Conservation (phyloP, 2,888 invertebrate species). For the Sipha maydis region DNA sequence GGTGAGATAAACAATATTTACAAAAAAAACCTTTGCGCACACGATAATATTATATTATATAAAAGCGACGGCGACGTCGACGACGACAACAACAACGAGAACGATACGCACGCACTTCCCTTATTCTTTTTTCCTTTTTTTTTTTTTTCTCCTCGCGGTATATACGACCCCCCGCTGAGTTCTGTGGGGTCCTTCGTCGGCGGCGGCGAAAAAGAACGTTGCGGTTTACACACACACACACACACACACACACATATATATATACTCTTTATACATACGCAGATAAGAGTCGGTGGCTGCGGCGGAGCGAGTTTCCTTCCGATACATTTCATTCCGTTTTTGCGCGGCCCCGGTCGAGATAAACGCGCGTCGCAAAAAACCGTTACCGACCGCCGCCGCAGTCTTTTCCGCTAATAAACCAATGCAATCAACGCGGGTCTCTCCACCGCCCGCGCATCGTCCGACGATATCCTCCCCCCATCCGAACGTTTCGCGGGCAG, state of each 20-base stretch:
- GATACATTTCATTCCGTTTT: constrained; percentile 62
- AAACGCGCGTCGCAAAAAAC: constrained; percentile 58
- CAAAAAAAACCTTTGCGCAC: constrained; percentile 22
- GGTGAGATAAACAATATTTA: constrained; percentile 56
- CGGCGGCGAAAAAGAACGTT: constrained; percentile 42
- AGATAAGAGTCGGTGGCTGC: constrained; percentile 56
- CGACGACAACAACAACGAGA: neutral
- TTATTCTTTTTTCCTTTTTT: constrained; percentile 18
- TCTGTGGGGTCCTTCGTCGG: constrained; percentile 42
- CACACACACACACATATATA: neutral
- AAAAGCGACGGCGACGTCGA: too few relatives aligned
- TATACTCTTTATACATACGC: neutral
- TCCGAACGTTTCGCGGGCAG: neutral
- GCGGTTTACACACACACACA: neutral
- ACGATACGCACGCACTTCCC: constrained; percentile 40
- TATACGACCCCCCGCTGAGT: constrained; percentile 23
- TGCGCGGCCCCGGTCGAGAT: constrained; percentile 60
- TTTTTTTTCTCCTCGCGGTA: neutral
- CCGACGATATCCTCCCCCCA: neutral
- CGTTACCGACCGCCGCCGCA: constrained; percentile 29
- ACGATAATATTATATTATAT: constrained; percentile 41
- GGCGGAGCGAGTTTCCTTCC: constrained; percentile 60
- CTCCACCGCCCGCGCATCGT: neutral
- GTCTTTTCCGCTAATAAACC: constrained; percentile 62
- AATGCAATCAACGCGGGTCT: constrained; percentile 52